A percentile compares a stretch with the other conserved stretches of the same genome.
Evolutionary conservation across 1,140 invertebrate species (phyloP).

Genomic region (Lepidostoma basale): DNA sequence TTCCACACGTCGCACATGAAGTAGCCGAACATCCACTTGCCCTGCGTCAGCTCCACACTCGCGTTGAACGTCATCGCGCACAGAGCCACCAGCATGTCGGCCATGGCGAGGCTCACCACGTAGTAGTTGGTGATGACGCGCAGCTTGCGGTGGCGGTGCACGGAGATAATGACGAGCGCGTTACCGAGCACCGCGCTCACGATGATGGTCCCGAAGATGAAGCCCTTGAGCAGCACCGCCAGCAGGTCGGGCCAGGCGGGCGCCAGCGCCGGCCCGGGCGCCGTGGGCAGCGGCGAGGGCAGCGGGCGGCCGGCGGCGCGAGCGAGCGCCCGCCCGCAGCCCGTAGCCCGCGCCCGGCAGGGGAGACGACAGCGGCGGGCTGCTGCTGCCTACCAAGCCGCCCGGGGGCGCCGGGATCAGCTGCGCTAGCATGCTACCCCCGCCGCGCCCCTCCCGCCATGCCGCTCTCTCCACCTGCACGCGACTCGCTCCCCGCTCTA

Average conservation of each 20-base stretch:
- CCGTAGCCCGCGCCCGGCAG: constrained; percentile 30
- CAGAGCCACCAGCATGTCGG: constrained; percentile 89
- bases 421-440: not conserved
- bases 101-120: constrained; percentile 90
- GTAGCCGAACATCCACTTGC: constrained; percentile 84
- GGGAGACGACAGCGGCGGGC: not conserved
- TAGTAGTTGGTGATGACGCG: constrained; percentile 93
- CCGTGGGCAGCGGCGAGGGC: constrained; percentile 13
- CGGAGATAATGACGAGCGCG: constrained; percentile 81
- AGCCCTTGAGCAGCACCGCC: constrained; percentile 70
- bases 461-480: too few species aligned
- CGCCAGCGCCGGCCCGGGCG: constrained; percentile 37
- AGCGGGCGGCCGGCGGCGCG: constrained; percentile 10
- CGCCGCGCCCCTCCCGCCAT: too few species aligned
- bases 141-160: constrained; percentile 73
- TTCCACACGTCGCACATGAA: constrained; percentile 95
- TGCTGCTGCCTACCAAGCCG: too few species aligned
- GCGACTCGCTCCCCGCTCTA: too few species aligned
- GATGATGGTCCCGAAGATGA: constrained; percentile 83
- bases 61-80: constrained; percentile 97
- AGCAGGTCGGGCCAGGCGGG: constrained; percentile 61
- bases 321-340: constrained; percentile 10
- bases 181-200: constrained; percentile 86
- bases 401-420: not conserved
- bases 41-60: constrained; percentile 77